These are phyloP conservation scores for Drosophila kikkawai DNA, from an alignment of 1,140 invertebrate genomes.

Conservation along the genomic window DNA sequence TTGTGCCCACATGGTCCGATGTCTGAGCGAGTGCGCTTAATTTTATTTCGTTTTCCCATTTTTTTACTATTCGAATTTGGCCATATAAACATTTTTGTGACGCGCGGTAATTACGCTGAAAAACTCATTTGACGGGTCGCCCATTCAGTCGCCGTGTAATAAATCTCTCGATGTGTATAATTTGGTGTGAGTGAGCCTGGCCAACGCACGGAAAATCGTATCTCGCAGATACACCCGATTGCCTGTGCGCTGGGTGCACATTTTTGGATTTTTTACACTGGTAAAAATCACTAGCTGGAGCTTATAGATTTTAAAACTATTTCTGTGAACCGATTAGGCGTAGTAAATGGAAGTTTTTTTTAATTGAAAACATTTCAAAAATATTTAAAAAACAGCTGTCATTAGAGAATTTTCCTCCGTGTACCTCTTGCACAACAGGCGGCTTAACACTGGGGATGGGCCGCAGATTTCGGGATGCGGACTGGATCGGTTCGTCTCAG, in stretches of 20 bases:
- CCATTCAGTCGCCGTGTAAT: slow-evolving; percentile 73
- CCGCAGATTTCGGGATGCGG: slow-evolving; percentile 17
- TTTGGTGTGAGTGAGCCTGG: slow-evolving; percentile 62
- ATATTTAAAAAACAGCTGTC: background rate
- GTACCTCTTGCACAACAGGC: slow-evolving; percentile 51
- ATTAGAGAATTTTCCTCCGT: background rate
- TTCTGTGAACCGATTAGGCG: too few species aligned
- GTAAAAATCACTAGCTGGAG: background rate
- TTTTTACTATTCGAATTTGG: slow-evolving; percentile 63
- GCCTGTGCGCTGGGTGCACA: slow-evolving; percentile 34
- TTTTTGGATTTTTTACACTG: slow-evolving; percentile 15
- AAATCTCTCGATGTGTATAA: slow-evolving; percentile 81
- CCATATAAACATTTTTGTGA: slow-evolving; percentile 71
- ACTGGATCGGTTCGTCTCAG: slow-evolving; percentile 48
- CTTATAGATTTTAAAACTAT: too few species aligned
- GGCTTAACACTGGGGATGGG: slow-evolving; percentile 59
- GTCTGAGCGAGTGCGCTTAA: slow-evolving; percentile 65
- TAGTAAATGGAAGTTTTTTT: too few species aligned
- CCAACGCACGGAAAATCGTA: slow-evolving; percentile 76
- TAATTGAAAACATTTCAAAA: too few species aligned
- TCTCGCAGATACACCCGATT: slow-evolving; percentile 65
- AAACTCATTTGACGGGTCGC: slow-evolving; percentile 81
- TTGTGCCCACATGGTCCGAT: slow-evolving; percentile 68
- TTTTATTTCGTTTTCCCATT: slow-evolving; percentile 56
- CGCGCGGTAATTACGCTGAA: slow-evolving; percentile 78